A percentile compares a stretch with the other conserved stretches of the same genome.
Evolutionary conservation across 2,888 invertebrate genomes (phyloP).

Genomic region (Himalopsyche anomala): DNA sequence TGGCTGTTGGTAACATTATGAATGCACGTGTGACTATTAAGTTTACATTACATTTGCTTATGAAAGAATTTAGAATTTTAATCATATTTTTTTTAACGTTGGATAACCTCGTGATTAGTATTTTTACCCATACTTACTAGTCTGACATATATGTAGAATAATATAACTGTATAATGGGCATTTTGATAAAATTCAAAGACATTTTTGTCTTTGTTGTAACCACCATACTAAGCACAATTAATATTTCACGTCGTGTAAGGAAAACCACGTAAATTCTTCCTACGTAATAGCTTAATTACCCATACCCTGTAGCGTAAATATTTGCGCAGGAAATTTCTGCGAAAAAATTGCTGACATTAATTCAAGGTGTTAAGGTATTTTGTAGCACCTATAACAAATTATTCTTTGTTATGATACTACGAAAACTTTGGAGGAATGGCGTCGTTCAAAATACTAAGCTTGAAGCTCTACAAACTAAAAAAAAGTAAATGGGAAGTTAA

Average conservation of each 20-base stretch:
- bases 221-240: neutral
- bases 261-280: constrained; percentile 7
- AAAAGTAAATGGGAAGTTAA: no score
- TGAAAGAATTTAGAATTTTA: no score
- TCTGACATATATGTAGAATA: no score
- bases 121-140: no score
- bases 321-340: neutral
- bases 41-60: no score
- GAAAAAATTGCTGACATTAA: neutral
- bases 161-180: no score
- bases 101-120: no score
- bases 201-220: neutral
- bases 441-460: neutral
- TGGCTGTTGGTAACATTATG: no score
- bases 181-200: neutral
- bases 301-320: neutral
- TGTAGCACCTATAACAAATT: neutral
- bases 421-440: neutral
- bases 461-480: no score
- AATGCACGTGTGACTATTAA: no score
- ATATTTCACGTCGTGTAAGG: neutral
- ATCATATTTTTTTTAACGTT: no score
- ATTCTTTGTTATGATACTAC: neutral
- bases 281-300: neutral
- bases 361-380: neutral